Evolutionary conservation across 2,797 vertebrate species (phyloP).

Genomic region (Champsocephalus gunnari): DNA sequence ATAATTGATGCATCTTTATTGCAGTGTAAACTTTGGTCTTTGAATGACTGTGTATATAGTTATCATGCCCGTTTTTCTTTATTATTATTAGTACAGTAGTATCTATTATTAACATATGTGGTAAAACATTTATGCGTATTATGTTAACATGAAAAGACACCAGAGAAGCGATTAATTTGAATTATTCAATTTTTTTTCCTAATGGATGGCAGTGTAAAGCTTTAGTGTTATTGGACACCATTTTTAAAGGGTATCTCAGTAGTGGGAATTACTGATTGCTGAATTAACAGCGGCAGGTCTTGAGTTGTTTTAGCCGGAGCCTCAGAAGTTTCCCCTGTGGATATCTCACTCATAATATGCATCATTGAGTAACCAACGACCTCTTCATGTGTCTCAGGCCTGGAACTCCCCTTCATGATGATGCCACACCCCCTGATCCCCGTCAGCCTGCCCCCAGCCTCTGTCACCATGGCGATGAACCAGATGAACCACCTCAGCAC

Average conservation of each 20-base stretch:
- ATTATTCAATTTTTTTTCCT: slow-evolving; percentile 64
- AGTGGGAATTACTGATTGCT: slow-evolving; percentile 62
- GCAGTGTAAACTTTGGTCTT: slow-evolving; percentile 81
- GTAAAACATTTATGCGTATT: slow-evolving; percentile 84
- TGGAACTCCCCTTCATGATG: slow-evolving; percentile 99
- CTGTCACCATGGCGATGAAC: slow-evolving; percentile 99
- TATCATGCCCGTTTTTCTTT: slow-evolving; percentile 71
- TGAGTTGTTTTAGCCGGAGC: slow-evolving; percentile 50
- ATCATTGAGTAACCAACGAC: slow-evolving; percentile 76
- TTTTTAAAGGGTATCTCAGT: slow-evolving; percentile 62
- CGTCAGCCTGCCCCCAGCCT: slow-evolving; percentile 99
- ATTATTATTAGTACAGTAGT: slow-evolving; percentile 77
- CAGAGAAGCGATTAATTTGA: slow-evolving; percentile 67
- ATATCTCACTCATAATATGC: slow-evolving; percentile 67
- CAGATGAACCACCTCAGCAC: slow-evolving; percentile 99
- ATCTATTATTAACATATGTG: slow-evolving; percentile 82
- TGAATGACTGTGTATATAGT: slow-evolving; percentile 78
- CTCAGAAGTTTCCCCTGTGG: slow-evolving; percentile 67
- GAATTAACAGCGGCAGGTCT: slow-evolving; percentile 61
- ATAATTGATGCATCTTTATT: slow-evolving; percentile 83
- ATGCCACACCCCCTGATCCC: slow-evolving; percentile 99
- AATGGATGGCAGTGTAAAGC: slow-evolving; percentile 57
- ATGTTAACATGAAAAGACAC: slow-evolving; percentile 75
- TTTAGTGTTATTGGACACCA: slow-evolving; percentile 70
- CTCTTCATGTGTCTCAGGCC: slow-evolving; percentile 84